These are phyloP conservation scores for Adineta ricciae DNA, from an alignment of 2,888 invertebrate genomes.

Conservation along the genomic window DNA sequence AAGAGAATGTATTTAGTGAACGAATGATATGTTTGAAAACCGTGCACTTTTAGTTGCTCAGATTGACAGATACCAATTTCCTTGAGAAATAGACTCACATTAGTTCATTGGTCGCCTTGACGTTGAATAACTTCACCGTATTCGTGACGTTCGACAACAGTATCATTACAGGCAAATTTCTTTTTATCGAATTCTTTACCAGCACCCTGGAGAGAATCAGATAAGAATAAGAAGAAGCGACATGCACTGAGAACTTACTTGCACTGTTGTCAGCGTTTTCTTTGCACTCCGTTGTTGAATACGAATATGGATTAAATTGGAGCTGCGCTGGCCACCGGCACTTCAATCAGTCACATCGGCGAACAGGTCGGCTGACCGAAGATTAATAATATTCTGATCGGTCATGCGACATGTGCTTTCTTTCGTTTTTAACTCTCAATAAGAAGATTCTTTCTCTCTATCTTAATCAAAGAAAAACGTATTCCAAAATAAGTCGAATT, in stretches of 20 bases:
- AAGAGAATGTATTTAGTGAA: background rate
- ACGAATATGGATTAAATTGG: constrained; percentile 93
- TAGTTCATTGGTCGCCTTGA: constrained; percentile 98
- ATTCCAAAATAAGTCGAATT: background rate
- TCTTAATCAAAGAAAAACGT: too few relatives aligned
- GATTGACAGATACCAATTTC: constrained; percentile 93
- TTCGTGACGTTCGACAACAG: constrained; percentile 98
- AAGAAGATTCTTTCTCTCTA: too few relatives aligned
- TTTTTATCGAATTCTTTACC: constrained; percentile 79
- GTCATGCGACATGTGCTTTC: background rate
- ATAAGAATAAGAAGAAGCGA: background rate
- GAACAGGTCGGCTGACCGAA: background rate
- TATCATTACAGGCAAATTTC: constrained; percentile 99
- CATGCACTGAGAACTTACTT: constrained; percentile 50
- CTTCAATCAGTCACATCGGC: background rate
- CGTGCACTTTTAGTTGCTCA: constrained; percentile 97
- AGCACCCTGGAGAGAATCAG: constrained; percentile 37
- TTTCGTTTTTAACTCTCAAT: too few relatives aligned
- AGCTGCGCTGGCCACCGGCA: background rate
- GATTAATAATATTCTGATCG: constrained; percentile 19
- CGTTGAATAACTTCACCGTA: constrained; percentile 99
- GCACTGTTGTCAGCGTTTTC: constrained; percentile 96
- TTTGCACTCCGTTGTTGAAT: constrained; percentile 99
- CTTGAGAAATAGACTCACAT: constrained; percentile 97
- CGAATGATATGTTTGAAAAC: constrained; percentile 61